Conservation (phyloP, 2,113 vertebrate genomes). For the Bos indicus region DNA sequence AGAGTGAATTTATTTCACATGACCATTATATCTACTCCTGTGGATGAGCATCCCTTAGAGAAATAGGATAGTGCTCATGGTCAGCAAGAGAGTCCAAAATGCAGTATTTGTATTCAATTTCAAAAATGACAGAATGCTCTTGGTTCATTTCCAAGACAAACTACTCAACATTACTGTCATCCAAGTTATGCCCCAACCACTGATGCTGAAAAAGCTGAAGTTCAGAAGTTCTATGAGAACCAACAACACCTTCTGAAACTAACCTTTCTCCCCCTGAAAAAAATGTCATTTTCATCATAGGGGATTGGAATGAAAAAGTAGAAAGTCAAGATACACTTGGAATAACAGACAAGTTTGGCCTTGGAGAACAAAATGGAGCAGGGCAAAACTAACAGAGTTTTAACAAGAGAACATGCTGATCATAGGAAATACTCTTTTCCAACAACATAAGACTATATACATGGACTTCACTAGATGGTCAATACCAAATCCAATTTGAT, state of each 20-base stretch:
- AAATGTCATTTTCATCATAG: neutral
- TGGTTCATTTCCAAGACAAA: neutral
- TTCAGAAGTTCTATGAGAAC: neutral
- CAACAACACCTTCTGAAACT: neutral
- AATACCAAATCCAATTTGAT: neutral
- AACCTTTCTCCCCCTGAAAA: neutral
- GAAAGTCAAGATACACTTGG: neutral
- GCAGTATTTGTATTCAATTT: neutral
- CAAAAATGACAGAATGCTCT: neutral
- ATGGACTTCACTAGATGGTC: neutral
- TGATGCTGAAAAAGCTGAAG: neutral
- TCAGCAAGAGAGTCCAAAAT: neutral
- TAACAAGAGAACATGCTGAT: neutral
- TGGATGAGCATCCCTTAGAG: neutral
- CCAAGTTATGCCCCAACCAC: neutral
- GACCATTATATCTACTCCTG: neutral
- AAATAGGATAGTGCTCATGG: neutral
- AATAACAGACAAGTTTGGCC: neutral
- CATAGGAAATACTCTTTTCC: neutral
- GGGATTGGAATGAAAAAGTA: neutral
- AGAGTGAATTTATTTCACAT: neutral
- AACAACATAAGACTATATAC: neutral
- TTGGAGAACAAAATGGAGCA: neutral
- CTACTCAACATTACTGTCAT: neutral
- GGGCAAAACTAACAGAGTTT: neutral